Percentiles rank a stretch among this genome's conserved stretches.
These are phyloP conservation scores for Hesperophylax magnus DNA, from an alignment of 1,140 invertebrate genomes.

Conservation along the genomic window DNA sequence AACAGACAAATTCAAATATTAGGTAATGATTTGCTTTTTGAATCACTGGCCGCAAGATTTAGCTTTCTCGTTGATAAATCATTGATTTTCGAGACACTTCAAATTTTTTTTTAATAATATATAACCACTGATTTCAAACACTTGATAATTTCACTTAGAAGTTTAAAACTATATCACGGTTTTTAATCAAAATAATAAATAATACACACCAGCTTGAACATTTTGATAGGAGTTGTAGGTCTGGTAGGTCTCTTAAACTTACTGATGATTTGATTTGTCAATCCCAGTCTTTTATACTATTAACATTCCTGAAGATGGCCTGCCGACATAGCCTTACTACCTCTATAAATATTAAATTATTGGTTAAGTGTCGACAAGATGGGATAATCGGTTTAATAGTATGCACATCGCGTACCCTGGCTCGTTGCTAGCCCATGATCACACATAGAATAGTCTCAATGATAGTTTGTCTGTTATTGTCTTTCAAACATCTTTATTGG, in stretches of 20 bases:
- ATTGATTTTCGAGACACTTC: too few relatives aligned
- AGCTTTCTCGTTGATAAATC: too few relatives aligned
- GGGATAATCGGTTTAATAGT: neutral
- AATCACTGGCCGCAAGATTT: too few relatives aligned
- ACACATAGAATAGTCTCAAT: too few relatives aligned
- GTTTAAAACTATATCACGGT: too few relatives aligned
- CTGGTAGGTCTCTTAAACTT: neutral
- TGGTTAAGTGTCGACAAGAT: neutral
- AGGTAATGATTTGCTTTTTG: too few relatives aligned
- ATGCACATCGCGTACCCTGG: constrained; percentile 8
- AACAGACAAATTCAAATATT: too few relatives aligned
- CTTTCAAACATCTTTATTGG: too few relatives aligned
- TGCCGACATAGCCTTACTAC: neutral
- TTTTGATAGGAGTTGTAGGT: constrained; percentile 7
- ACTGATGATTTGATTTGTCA: neutral
- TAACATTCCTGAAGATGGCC: neutral
- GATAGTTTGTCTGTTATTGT: too few relatives aligned
- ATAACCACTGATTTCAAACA: too few relatives aligned
- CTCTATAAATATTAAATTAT: neutral
- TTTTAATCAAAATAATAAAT: neutral
- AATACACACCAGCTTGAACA: constrained; percentile 21
- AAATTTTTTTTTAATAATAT: too few relatives aligned
- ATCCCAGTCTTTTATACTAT: constrained; percentile 2
- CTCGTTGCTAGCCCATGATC: neutral
- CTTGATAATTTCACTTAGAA: too few relatives aligned